These are phyloP conservation scores for Drosophila kanapiae DNA, from an alignment of 1,140 invertebrate genomes.

Conservation along the genomic window DNA sequence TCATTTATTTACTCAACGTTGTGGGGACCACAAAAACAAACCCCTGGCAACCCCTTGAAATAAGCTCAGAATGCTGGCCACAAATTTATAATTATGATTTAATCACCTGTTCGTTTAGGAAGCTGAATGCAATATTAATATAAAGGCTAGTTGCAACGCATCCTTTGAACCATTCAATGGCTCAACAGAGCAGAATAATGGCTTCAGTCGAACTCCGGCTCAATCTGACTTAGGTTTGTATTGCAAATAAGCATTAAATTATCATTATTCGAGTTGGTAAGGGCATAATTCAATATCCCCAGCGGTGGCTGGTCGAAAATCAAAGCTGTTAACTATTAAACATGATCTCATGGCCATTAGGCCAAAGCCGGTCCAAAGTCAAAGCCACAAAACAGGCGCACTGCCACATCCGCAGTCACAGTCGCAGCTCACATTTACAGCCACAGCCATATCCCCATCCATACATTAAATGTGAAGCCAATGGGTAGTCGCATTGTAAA, in stretches of 20 bases:
- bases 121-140: background rate
- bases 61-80: background rate
- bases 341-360: conserved; percentile 40
- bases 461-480: conserved; percentile 32
- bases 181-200: conserved; percentile 24
- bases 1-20: conserved; percentile 21
- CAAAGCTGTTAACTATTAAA: conserved; percentile 50
- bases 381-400: conserved; percentile 17
- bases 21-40: background rate
- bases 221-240: conserved; percentile 7
- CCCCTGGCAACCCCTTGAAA: background rate
- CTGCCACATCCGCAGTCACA: conserved; percentile 3
- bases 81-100: conserved; percentile 10
- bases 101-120: background rate
- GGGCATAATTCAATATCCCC: conserved; percentile 37
- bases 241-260: conserved; percentile 29
- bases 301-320: conserved; percentile 15
- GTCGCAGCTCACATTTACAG: background rate
- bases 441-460: conserved; percentile 2
- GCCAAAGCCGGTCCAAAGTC: conserved; percentile 19
- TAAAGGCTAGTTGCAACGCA: too few species aligned
- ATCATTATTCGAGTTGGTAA: conserved; percentile 19
- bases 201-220: background rate
- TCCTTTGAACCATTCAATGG: background rate
- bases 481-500: conserved; percentile 56